These are phyloP conservation scores for Gasterosteus nipponicus DNA, from an alignment of 2,113 vertebrate species.

Conservation along the genomic window DNA sequence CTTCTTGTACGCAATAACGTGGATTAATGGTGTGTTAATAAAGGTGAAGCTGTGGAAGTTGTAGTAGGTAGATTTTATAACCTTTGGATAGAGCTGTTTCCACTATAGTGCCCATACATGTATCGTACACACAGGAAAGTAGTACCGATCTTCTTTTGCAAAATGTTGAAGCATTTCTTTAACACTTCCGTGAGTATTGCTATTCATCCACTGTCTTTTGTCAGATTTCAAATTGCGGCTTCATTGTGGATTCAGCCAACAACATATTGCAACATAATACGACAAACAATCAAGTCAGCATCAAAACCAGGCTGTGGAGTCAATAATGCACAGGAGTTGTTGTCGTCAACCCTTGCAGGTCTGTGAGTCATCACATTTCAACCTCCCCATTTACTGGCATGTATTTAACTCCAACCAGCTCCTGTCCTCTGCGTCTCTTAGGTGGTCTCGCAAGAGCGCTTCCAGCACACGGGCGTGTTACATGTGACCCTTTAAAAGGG, in stretches of 20 bases:
- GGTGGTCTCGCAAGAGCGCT: slow-evolving; percentile 51
- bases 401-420: slow-evolving; percentile 6
- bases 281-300: slow-evolving; percentile 2
- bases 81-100: not conserved
- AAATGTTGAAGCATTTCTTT: not conserved
- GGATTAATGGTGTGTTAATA: not conserved
- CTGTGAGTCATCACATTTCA: not conserved
- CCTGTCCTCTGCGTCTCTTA: slow-evolving; percentile 3
- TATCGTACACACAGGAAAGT: not conserved
- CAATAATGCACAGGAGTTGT: not conserved
- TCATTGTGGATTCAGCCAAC: not conserved
- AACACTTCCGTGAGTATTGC: not conserved
- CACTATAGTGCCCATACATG: not conserved
- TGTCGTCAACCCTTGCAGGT: not conserved
- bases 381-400: not conserved
- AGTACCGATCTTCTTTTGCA: not conserved
- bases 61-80: not conserved
- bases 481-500: slow-evolving; percentile 79
- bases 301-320: not conserved
- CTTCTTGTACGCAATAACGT: not conserved
- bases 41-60: not conserved
- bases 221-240: not conserved
- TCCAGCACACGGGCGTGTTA: slow-evolving; percentile 47
- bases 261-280: not conserved
- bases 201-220: not conserved